Conservation (phyloP, 2,888 invertebrate genomes). For the Bugulina stolonifera region DNA sequence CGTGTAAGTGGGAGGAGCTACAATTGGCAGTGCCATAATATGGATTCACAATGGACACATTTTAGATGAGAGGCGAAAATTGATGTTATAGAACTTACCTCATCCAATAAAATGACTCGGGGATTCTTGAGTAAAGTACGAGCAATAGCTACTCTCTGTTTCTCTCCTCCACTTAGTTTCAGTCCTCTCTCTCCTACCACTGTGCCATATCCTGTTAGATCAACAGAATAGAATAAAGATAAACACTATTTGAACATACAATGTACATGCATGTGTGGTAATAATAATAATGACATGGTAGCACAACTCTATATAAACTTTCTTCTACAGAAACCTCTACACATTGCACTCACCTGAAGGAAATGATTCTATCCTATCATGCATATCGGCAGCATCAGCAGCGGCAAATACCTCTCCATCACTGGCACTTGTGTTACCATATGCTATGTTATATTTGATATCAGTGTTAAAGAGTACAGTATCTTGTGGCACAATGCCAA, state of each 20-base stretch:
- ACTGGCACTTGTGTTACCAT: slow-evolving; percentile 75
- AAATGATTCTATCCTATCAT: slow-evolving; percentile 80
- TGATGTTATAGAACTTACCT: no score
- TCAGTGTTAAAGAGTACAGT: slow-evolving; percentile 90
- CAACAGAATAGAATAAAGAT: no score
- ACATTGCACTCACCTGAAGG: slow-evolving; percentile 70
- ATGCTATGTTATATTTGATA: slow-evolving; percentile 88
- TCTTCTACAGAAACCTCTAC: no score
- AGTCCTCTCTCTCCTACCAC: slow-evolving; percentile 84
- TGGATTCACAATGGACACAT: no score
- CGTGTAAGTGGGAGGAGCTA: no score
- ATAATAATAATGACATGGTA: no score
- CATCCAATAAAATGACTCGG: slow-evolving; percentile 81
- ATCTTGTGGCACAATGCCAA: slow-evolving; percentile 63
- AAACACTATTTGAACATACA: no score
- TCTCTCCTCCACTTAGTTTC: slow-evolving; percentile 91
- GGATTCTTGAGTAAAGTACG: slow-evolving; percentile 88
- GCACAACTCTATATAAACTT: no score
- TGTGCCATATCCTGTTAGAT: slow-evolving; percentile 53
- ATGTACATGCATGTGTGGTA: no score
- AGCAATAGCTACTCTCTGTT: slow-evolving; percentile 94
- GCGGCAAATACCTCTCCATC: slow-evolving; percentile 79
- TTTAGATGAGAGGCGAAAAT: no score
- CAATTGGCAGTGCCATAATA: no score
- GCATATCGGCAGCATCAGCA: slow-evolving; percentile 87